Evolutionary conservation across 2,888 invertebrate species (phyloP), one percentile per base, ranked within the genome.

Genomic region (Rambutsinella grinnellia): DNA sequence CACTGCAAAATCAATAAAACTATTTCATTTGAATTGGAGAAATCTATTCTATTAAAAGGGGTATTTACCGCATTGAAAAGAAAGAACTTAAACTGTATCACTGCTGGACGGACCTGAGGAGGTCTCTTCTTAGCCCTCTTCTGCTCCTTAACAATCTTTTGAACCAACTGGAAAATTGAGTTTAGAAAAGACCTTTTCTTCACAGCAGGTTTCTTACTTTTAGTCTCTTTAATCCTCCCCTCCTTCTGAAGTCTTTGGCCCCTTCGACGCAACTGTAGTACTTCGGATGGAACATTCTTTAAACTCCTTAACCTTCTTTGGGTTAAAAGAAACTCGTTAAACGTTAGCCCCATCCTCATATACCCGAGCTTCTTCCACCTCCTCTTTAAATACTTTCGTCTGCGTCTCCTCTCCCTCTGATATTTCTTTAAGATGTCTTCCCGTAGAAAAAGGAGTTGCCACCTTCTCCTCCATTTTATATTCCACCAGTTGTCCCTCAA

Each of bases 21-120:
- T n/a, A n/a, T n/a, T n/a, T n/a, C n/a, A n/a, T n/a, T n/a, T n/a
- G n/a, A n/a, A n/a, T n/a, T n/a, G n/a, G n/a, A n/a, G n/a, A n/a
- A n/a, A n/a, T n/a, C n/a, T n/a, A n/a, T n/a, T n/a, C n/a, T n/a
- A 10, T 47, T 27, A 2, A 3, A 46, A 2, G 15, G 15, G 26
- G 21, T 46, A 44, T 21, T n/a, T 65, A 71, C 63, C 24, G 44
- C 56, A n/a, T 56, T 62, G n/a, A 70, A 3, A 8, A 63, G 8
- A 36, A 62, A 70, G 6, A 70, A 28, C 0, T 63, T 47, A 27
- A 54, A 51, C 19, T 70, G 70, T n/a, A 70, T 24, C 17, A 57
- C 70, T 10, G 62, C 24, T 5, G 62, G 61, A 5, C 70, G 26
- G 24, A 70, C 27, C 13, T 47, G 8, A 44, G 8, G 13, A 44